These are phyloP conservation scores for Pygmarrhopalites habei DNA, from an alignment of 1,140 invertebrate genomes.

Conservation along the genomic window DNA sequence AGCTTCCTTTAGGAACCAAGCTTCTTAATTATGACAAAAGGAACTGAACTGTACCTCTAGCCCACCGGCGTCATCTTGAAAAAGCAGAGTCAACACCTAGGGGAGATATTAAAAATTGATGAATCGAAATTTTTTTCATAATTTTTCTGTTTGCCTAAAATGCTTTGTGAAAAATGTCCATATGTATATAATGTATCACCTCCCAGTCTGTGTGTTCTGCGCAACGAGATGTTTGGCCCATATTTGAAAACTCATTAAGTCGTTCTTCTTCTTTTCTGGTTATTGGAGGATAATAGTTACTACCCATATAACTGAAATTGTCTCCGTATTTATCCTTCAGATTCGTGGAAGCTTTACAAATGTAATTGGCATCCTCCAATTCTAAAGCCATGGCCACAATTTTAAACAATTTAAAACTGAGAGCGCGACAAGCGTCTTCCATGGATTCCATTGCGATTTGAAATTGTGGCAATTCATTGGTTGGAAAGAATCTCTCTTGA, in stretches of 20 bases:
- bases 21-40: no score
- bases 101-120: no score
- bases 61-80: conserved; percentile 34
- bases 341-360: neutral
- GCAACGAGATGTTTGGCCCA: conserved; percentile 10
- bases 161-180: no score
- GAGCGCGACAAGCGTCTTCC: conserved; percentile 1
- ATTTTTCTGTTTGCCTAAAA: no score
- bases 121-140: no score
- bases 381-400: conserved; percentile 17
- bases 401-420: conserved; percentile 1
- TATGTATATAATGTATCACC: no score
- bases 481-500: neutral
- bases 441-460: neutral
- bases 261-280: no score
- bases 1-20: no score
- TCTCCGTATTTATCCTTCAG: neutral
- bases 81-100: conserved; percentile 31
- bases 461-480: conserved; percentile 3
- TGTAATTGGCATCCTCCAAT: conserved; percentile 10
- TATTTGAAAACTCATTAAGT: neutral
- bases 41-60: no score
- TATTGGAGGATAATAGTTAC: conserved; percentile 28
- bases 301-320: neutral
- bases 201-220: conserved; percentile 32